A percentile compares a stretch with the other conserved stretches of the same genome.
Evolutionary conservation across 2,113 vertebrate genomes (phyloP).

Genomic region (Copsychus sechellarum): DNA sequence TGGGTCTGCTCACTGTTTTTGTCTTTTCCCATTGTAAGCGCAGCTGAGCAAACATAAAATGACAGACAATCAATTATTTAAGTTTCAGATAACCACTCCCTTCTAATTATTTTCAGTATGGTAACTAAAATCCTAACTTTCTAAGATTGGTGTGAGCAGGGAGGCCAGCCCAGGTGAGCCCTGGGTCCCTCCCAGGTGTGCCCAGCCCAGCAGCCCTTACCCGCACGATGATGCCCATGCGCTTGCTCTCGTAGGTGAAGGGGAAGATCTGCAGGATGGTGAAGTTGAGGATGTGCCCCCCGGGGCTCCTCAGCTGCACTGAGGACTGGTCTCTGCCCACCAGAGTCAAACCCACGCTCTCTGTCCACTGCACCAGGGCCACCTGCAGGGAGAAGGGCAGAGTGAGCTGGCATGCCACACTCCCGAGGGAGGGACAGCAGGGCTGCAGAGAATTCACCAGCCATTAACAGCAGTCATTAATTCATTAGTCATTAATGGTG

Average conservation of each 20-base stretch:
- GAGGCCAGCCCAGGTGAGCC: no score
- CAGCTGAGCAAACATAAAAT: no score
- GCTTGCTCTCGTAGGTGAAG: conserved; percentile 97
- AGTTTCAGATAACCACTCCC: no score
- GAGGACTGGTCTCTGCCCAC: conserved; percentile 96
- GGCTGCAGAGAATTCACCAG: background rate
- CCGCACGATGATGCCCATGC: conserved; percentile 95
- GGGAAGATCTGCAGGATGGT: conserved; percentile 97
- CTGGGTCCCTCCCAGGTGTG: no score
- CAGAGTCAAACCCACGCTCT: conserved; percentile 93
- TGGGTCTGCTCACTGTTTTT: no score
- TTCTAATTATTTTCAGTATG: no score
- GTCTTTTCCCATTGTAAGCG: no score
- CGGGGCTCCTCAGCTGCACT: conserved; percentile 98
- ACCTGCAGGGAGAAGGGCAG: conserved; percentile 73
- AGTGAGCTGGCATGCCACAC: background rate
- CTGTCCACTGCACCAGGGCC: conserved; percentile 98
- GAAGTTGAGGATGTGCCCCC: conserved; percentile 96
- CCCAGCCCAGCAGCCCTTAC: conserved; percentile 77
- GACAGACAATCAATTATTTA: no score
- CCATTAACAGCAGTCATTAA: background rate
- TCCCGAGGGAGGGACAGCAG: background rate
- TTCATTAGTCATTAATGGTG: background rate
- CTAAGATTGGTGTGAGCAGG: no score
- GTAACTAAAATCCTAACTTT: no score